A percentile compares a stretch with the other conserved stretches of the same genome.
Evolutionary conservation across 2,113 vertebrate species (phyloP).

Genomic region (Amphiprion percula): DNA sequence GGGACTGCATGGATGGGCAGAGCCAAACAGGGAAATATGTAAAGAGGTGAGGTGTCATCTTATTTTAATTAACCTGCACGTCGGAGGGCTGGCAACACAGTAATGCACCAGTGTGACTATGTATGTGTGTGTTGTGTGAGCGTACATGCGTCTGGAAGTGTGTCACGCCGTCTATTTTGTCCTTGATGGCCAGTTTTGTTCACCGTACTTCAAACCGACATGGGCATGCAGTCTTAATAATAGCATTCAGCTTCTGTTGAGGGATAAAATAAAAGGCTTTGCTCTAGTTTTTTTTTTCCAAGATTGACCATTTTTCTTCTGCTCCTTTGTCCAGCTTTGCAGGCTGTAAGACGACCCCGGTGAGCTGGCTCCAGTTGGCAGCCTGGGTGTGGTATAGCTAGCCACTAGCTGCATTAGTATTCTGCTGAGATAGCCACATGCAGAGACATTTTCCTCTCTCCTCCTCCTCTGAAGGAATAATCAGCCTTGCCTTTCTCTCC

Average conservation of each 20-base stretch:
- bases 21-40: constrained; percentile 82
- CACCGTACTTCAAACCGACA: constrained; percentile 18
- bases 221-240: neutral
- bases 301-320: constrained; percentile 5
- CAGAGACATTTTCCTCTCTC: constrained; percentile 86
- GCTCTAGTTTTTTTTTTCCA: neutral
- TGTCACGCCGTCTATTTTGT: constrained; percentile 52
- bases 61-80: constrained; percentile 89
- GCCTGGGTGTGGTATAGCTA: constrained; percentile 67
- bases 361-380: constrained; percentile 49
- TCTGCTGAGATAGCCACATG: constrained; percentile 84
- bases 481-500: constrained; percentile 78
- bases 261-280: neutral
- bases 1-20: constrained; percentile 85
- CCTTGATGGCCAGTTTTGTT: constrained; percentile 57
- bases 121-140: constrained; percentile 30
- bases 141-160: constrained; percentile 23
- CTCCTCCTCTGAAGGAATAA: constrained; percentile 90
- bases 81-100: constrained; percentile 58
- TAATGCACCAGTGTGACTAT: constrained; percentile 43
- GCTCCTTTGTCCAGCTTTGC: constrained; percentile 32
- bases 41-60: constrained; percentile 86
- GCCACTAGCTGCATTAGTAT: constrained; percentile 87
- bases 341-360: constrained; percentile 40
- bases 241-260: neutral